Base-by-base conservation (phyloP, 2,113 vertebrate genomes). In the Fulica atra region DNA sequence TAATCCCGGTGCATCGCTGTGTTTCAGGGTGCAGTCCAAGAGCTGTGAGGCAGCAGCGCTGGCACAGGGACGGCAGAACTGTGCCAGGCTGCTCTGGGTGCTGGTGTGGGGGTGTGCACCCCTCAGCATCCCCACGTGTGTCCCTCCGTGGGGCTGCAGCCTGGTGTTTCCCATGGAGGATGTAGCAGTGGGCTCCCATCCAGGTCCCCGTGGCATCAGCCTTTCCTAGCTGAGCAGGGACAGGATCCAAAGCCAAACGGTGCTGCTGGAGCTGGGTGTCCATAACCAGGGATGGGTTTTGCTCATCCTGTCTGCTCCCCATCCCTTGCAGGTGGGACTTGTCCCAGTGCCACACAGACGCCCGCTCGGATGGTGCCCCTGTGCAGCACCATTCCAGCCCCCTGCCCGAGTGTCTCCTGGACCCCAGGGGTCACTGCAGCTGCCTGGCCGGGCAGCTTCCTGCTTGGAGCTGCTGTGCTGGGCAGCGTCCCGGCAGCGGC, bases 341-440 rank as follows among this genome's bases (percentile, higher is more conserved):
- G 2, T 10, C 69, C 64, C 64, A 46, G 81, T 73, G 48, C 72
- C 86, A 33, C 0, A 2, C 1, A 2, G 56, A 48, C 0, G 1
- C 77, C 38, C 1, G 1, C 73, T 91, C 0, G 0, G 42, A 33
- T 0, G 4, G 18, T 56, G 61, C 14, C 21, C 36, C 46, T 14
- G 19, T 0, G 1, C 83, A 91, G 70, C 83, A 65, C 48, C 29
- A 1, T 13, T 1, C 80, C 6, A 21, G 42, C 86, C 83, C 74
- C 29, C 65, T n/a, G 86, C 65, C 86, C 1, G 29, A 61, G 50
- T 54, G 35, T 60, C 71, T 89, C 71, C 73, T 78, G 86, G 81
- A 88, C 78, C 76, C 87, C 79, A 79, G 76, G 74, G 84, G 69
- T 35, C 73, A 38, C 81, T 57, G 28, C 81, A 29, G 3, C 18